phyloP scores from a whole-genome alignment of 2,113 vertebrate genomes.

The Clarias batrachus region DNA sequence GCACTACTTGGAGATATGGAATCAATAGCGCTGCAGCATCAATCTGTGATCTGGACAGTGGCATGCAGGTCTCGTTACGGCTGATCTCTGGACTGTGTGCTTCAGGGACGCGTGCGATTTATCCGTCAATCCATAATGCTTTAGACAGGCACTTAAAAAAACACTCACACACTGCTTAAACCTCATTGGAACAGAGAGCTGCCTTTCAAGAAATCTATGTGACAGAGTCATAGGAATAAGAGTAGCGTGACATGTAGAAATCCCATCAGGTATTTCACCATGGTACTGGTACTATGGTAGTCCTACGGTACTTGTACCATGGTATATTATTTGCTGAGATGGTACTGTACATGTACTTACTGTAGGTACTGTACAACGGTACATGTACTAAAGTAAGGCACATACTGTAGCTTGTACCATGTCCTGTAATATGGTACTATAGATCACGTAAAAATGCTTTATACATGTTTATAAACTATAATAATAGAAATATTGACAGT shows the following conservation, averaged over 20 bases:
- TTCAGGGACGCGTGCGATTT: slow-evolving; percentile 24
- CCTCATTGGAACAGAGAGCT: slow-evolving; percentile 6
- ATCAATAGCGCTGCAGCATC: slow-evolving; percentile 50
- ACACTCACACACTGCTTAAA: neutral
- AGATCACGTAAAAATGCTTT: no score
- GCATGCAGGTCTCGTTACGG: slow-evolving; percentile 23
- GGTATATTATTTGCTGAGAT: no score
- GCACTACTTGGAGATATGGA: slow-evolving; percentile 36
- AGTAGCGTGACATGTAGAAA: neutral
- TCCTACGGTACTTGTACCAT: no score
- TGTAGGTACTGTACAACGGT: no score
- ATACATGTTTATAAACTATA: no score
- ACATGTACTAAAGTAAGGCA: no score
- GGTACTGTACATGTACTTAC: no score
- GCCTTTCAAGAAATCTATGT: neutral
- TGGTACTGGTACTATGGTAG: no score
- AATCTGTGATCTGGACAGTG: slow-evolving; percentile 34
- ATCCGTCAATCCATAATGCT: slow-evolving; percentile 33
- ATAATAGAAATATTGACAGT: no score
- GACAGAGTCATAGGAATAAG: neutral
- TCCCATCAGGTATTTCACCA: neutral
- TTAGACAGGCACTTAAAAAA: slow-evolving; percentile 11
- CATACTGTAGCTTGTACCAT: no score
- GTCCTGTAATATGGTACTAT: no score
- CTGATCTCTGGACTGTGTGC: slow-evolving; percentile 24